Evolutionary conservation across 2,888 invertebrate genomes (phyloP).

Genomic region (Emmelina monodactyla): DNA sequence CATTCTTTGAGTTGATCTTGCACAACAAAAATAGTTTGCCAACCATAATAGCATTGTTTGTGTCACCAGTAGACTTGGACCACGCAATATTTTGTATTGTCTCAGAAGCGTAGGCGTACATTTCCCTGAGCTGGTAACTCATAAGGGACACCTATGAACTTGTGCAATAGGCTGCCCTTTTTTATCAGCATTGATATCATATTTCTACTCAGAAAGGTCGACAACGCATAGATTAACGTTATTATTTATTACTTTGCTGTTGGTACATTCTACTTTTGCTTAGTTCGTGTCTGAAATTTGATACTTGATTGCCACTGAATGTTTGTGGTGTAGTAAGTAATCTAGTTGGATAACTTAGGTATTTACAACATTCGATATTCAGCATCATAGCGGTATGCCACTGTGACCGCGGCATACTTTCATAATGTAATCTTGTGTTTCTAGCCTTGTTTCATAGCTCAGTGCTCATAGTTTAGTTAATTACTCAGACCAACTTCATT

Average conservation of each 20-base stretch:
- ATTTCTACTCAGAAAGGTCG: too few species aligned
- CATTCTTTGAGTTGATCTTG: neutral
- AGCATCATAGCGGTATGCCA: slow-evolving; percentile 26
- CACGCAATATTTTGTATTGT: slow-evolving; percentile 21
- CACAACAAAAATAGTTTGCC: neutral
- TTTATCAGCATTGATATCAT: too few species aligned
- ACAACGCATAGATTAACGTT: too few species aligned
- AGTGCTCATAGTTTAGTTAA: neutral
- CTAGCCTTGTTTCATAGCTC: slow-evolving; percentile 29
- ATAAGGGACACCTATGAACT: slow-evolving; percentile 34
- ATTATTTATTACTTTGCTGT: too few species aligned
- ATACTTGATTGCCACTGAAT: too few species aligned
- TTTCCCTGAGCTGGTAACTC: slow-evolving; percentile 22
- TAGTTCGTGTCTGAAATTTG: too few species aligned
- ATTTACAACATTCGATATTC: too few species aligned
- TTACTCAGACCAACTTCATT: too few species aligned
- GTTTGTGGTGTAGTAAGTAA: too few species aligned
- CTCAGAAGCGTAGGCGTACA: slow-evolving; percentile 21
- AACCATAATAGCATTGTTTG: slow-evolving; percentile 21
- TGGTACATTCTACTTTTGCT: too few species aligned
- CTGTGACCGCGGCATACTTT: slow-evolving; percentile 46
- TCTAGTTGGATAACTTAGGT: too few species aligned
- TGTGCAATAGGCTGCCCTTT: slow-evolving; percentile 22
- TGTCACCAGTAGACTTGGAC: slow-evolving; percentile 12
- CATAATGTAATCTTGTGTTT: slow-evolving; percentile 45